phyloP scores from a whole-genome alignment of 2,888 invertebrate genomes.

The Stenurella melanura region DNA sequence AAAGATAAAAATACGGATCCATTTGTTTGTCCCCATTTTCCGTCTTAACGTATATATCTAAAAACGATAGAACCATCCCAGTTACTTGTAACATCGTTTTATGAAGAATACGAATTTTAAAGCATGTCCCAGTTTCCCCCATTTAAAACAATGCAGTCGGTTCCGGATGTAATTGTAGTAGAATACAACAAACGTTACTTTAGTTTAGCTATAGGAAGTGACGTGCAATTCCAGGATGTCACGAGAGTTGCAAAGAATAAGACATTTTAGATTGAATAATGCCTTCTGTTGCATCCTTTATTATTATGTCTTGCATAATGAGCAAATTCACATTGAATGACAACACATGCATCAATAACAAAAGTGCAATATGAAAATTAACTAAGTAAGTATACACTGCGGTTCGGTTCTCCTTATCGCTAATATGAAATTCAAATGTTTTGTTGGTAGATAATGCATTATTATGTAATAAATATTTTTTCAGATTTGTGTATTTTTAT shows the following conservation, averaged over 20 bases:
- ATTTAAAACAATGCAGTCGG: conserved; percentile 7
- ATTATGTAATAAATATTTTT: too few relatives aligned
- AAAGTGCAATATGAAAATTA: background rate
- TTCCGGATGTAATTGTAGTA: conserved; percentile 26
- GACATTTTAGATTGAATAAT: conserved; percentile 63
- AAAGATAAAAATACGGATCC: too few relatives aligned
- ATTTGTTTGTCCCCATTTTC: too few relatives aligned
- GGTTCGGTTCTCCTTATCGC: too few relatives aligned
- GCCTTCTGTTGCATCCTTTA: conserved; percentile 59
- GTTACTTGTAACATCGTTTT: background rate
- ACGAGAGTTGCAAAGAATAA: conserved; percentile 61
- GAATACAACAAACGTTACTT: conserved; percentile 38
- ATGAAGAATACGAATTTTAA: background rate
- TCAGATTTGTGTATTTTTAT: too few relatives aligned
- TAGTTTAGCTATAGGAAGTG: conserved; percentile 57
- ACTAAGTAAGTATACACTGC: too few relatives aligned
- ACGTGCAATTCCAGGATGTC: conserved; percentile 67
- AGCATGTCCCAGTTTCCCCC: conserved; percentile 6
- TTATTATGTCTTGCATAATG: conserved; percentile 48
- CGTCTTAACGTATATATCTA: too few relatives aligned
- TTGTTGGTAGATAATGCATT: too few relatives aligned
- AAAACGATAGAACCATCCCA: too few relatives aligned
- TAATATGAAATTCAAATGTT: too few relatives aligned
- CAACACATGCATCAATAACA: background rate
- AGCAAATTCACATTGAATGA: conserved; percentile 26